Conservation (phyloP, 2,888 invertebrate genomes). For the Achlya flavicornis region DNA sequence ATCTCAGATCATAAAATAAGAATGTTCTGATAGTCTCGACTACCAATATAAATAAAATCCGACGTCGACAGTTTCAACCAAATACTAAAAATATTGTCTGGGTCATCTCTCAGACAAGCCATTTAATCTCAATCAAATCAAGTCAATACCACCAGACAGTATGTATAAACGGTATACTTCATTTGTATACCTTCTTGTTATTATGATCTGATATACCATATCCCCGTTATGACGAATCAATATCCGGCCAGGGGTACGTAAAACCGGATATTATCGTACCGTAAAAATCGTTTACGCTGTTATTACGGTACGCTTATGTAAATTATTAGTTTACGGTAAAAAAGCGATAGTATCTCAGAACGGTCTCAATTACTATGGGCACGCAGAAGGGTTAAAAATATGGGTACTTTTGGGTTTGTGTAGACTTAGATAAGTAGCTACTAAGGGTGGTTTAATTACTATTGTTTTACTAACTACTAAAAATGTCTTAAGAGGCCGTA, state of each 20-base stretch:
- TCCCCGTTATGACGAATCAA: conserved; percentile 31
- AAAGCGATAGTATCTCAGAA: neutral
- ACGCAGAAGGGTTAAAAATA: neutral
- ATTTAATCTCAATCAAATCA: neutral
- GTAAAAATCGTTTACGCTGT: conserved; percentile 31
- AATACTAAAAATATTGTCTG: neutral
- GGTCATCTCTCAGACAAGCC: neutral
- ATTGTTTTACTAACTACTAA: neutral
- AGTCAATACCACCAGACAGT: neutral
- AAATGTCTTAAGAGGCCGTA: no score
- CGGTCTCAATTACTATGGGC: neutral
- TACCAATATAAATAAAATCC: neutral
- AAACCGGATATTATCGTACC: conserved; percentile 36
- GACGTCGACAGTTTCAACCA: neutral
- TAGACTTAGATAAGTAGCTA: neutral
- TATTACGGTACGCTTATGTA: conserved; percentile 17
- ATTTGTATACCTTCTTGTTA: neutral
- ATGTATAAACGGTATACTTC: neutral
- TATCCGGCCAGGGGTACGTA: conserved; percentile 30
- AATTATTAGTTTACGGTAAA: conserved; percentile 11
- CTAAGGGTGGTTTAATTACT: neutral
- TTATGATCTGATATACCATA: neutral
- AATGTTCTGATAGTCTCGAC: neutral
- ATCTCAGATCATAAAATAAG: conserved; percentile 5
- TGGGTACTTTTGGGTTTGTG: neutral